Conservation (phyloP, 2,113 vertebrate genomes). For the Syngnathus scovelli region DNA sequence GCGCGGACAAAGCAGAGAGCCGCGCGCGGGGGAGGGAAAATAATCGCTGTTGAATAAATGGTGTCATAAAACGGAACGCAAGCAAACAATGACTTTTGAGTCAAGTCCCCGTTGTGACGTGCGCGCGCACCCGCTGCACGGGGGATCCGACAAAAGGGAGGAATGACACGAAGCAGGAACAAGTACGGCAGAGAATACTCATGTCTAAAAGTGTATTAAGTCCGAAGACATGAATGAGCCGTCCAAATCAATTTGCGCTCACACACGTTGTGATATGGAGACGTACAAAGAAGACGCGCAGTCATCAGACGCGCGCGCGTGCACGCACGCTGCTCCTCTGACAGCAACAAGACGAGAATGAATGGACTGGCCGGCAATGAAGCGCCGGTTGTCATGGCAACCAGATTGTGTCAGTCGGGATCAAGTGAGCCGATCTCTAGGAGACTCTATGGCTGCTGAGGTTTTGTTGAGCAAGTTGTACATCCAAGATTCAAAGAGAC, state of each 20-base stretch:
- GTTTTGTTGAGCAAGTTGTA: no score
- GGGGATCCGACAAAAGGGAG: conserved; percentile 49
- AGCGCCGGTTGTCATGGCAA: conserved; percentile 33
- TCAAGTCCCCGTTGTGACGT: conserved; percentile 33
- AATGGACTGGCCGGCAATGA: conserved; percentile 54
- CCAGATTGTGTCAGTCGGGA: conserved; percentile 31
- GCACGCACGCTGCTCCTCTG: conserved; percentile 49
- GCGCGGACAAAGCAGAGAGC: conserved; percentile 59
- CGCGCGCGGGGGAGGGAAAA: conserved; percentile 43
- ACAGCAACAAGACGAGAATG: conserved; percentile 70
- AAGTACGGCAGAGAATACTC: conserved; percentile 3
- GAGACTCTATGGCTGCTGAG: background rate
- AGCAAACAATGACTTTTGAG: conserved; percentile 71
- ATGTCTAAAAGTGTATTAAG: no score
- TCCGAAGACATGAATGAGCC: conserved; percentile 32
- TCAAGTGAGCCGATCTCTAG: conserved; percentile 11
- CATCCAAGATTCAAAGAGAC: no score
- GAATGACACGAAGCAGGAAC: conserved; percentile 48
- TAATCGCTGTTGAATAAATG: conserved; percentile 62
- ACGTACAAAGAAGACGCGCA: conserved; percentile 47
- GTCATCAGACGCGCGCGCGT: conserved; percentile 60
- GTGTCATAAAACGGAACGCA: conserved; percentile 57
- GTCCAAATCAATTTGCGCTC: conserved; percentile 63
- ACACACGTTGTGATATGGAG: conserved; percentile 63
- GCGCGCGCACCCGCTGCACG: conserved; percentile 39